A percentile compares a stretch with the other conserved stretches of the same genome.
Conservation (phyloP, 2,888 invertebrate species). For the Chironomus riparius region DNA sequence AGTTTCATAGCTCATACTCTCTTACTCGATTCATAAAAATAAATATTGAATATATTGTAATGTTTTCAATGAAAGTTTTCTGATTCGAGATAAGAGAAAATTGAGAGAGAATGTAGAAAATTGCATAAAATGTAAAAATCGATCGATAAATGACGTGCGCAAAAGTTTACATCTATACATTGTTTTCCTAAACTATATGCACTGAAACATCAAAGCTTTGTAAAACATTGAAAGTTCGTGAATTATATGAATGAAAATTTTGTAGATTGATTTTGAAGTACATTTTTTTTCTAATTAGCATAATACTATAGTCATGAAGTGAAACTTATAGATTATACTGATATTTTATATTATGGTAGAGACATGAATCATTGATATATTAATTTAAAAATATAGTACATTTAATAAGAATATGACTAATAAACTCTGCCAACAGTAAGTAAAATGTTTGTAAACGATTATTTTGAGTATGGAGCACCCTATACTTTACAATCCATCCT, state of each 20-base stretch:
- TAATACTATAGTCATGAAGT: too few relatives aligned
- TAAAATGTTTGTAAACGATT: too few relatives aligned
- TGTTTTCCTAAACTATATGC: background rate
- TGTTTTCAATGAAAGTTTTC: background rate
- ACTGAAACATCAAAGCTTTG: background rate
- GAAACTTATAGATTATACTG: too few relatives aligned
- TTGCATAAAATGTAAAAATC: background rate
- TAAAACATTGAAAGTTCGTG: background rate
- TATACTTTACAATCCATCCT: background rate
- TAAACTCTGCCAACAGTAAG: too few relatives aligned
- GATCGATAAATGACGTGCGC: slow-evolving; percentile 25
- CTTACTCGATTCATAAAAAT: background rate
- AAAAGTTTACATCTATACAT: background rate
- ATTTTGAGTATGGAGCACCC: background rate
- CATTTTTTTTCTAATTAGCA: too few relatives aligned
- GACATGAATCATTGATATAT: too few relatives aligned
- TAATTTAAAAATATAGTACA: too few relatives aligned
- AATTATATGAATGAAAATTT: too few relatives aligned
- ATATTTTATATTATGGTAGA: too few relatives aligned
- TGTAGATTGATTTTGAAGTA: too few relatives aligned
- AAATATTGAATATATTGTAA: too few relatives aligned
- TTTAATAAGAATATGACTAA: too few relatives aligned
- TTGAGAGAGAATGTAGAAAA: background rate
- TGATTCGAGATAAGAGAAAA: background rate
- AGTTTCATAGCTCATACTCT: background rate